Evolutionary conservation across 2,797 vertebrate species (phyloP), one percentile per base, ranked within the genome.

Genomic region (Gambelia wislizenii): DNA sequence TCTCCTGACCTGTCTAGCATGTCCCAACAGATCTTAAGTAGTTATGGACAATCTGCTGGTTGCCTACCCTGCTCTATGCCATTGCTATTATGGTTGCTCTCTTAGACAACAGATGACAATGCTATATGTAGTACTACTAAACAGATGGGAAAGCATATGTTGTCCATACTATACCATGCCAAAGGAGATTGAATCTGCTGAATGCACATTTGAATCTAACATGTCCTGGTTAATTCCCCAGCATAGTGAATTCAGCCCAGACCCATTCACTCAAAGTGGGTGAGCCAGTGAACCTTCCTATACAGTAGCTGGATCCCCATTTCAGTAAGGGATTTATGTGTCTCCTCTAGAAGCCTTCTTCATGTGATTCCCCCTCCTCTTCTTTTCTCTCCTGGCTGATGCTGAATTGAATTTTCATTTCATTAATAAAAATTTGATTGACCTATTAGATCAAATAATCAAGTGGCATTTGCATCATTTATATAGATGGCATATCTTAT

Each of bases 391-490:
- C 10, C 10, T 27, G 49, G 47, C 47, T 72, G 6, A 16, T 52
- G 33, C 67, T 84, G 44, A 49, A 42, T 42, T 36, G 79, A n/a
- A 52, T 84, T 83, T 83, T 70, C 64, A 84, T 84, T 33, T 52
- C 47, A 84, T 84, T 70, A 70, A 84, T 84, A 47, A 67, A 49
- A 76, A 64, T 8, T 36, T 49, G 59, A 49, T 59, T 88, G 44
- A 84, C 39, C 33, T 56, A 64, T n/a, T 76, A 77, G 75, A 64
- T 84, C 74, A 88, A 84, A 67, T 33, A 69, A 75, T 61, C 70
- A 20, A 83, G 39, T 64, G 44, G 22, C 3, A 67, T 83, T 61
- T 83, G 70, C 70, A 75, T 76, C 75, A 74, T 83, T 88, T 52
- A 79, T 84, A 33, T 84, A 56, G 9, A 22, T 47, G 44, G 20